These are phyloP conservation scores for Metellina segmentata DNA, from an alignment of 2,888 invertebrate genomes.

Conservation along the genomic window DNA sequence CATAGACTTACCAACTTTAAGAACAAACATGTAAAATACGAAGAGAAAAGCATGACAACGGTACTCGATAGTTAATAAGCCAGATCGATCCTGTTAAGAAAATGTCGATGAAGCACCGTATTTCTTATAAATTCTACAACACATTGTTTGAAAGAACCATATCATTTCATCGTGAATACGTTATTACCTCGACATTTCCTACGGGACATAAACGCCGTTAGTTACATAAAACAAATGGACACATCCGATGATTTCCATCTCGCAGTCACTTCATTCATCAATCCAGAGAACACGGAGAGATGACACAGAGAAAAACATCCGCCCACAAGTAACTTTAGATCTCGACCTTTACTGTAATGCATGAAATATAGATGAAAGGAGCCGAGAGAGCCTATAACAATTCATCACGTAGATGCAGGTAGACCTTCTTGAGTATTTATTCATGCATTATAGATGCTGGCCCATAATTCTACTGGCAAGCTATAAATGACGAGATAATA, in stretches of 20 bases:
- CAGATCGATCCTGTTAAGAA: no score
- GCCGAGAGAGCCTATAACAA: constrained; percentile 49
- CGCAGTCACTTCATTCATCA: background rate
- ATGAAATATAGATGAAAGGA: constrained; percentile 56
- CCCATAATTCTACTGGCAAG: constrained; percentile 46
- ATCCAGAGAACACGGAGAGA: background rate
- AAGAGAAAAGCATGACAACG: no score
- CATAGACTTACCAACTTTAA: no score
- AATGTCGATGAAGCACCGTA: no score
- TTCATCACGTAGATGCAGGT: constrained; percentile 42
- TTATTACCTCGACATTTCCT: no score
- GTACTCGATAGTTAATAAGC: no score
- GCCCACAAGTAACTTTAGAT: background rate
- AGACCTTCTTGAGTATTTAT: constrained; percentile 62
- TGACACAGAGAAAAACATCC: background rate
- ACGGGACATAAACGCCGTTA: background rate
- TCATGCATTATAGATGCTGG: constrained; percentile 44
- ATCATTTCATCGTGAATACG: no score
- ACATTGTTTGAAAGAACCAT: no score
- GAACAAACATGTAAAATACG: no score
- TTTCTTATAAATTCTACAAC: no score
- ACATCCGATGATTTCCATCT: background rate
- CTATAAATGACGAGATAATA: constrained; percentile 43
- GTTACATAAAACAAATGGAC: background rate
- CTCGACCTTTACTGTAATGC: constrained; percentile 7